phyloP scores from a whole-genome alignment of 2,888 invertebrate species.

The Bruchidius siliquastri region DNA sequence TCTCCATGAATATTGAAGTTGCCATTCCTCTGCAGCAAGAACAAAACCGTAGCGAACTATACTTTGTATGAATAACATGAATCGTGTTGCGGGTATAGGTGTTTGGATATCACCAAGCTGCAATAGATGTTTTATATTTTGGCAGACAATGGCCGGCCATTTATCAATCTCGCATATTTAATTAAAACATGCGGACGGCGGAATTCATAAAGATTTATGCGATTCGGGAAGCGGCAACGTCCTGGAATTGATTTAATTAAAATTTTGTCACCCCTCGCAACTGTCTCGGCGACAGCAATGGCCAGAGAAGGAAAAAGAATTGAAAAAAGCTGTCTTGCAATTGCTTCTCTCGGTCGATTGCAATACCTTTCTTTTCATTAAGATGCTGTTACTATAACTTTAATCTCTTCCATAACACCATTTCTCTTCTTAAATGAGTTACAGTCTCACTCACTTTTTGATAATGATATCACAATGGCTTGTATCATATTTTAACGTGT shows the following conservation, averaged over 20 bases:
- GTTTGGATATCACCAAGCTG: conserved; percentile 30
- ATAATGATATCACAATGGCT: no score
- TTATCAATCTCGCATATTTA: conserved; percentile 50
- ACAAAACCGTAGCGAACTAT: no score
- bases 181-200: conserved; percentile 50
- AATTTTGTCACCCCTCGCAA: conserved; percentile 40
- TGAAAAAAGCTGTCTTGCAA: neutral
- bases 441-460: no score
- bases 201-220: conserved; percentile 50
- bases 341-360: neutral
- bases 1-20: no score
- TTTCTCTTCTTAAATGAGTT: no score
- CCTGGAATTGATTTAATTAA: conserved; percentile 46
- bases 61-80: no score
- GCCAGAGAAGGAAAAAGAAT: neutral
- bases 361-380: neutral
- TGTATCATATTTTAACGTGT: no score
- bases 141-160: conserved; percentile 47
- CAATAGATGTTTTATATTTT: conserved; percentile 47
- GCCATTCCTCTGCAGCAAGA: no score
- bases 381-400: no score
- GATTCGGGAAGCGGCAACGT: conserved; percentile 41
- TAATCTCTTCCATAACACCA: no score
- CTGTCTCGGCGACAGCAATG: neutral
- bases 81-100: neutral